These are phyloP conservation scores for Sinocyclocheilus anophthalmus DNA, from an alignment of 2,113 vertebrate genomes.

Conservation along the genomic window DNA sequence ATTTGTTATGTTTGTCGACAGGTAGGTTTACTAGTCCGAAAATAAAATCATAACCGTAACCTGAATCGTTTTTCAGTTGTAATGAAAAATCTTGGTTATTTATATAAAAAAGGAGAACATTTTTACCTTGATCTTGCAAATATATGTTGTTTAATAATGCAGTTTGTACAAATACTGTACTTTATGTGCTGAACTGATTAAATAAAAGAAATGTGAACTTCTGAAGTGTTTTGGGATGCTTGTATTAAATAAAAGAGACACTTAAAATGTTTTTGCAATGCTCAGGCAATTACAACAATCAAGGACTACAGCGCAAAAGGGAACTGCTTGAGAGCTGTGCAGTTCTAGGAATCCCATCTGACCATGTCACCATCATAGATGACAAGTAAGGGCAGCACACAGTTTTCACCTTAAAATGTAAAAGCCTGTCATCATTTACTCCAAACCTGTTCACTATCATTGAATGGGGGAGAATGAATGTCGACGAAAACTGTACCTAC, in stretches of 20 bases:
- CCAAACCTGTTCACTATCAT: too few species aligned
- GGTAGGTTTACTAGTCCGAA: slow-evolving; percentile 75
- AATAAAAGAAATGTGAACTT: background rate
- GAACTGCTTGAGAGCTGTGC: slow-evolving; percentile 89
- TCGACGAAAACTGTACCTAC: too few species aligned
- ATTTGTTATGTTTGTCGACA: slow-evolving; percentile 89
- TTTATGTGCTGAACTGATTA: background rate
- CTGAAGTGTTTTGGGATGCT: background rate
- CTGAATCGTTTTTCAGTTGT: background rate
- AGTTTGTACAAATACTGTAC: background rate
- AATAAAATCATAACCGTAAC: background rate
- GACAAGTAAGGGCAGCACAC: slow-evolving; percentile 80
- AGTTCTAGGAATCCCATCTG: slow-evolving; percentile 85
- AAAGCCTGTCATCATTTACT: background rate
- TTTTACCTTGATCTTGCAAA: background rate
- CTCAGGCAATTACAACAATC: slow-evolving; percentile 91
- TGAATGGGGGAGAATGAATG: too few species aligned
- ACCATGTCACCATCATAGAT: slow-evolving; percentile 81
- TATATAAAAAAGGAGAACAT: too few species aligned
- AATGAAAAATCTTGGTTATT: background rate
- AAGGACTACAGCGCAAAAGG: slow-evolving; percentile 86
- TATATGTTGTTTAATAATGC: background rate
- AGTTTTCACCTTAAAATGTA: background rate
- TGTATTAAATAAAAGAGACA: background rate
- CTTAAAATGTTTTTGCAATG: slow-evolving; percentile 31